phyloP scores from a whole-genome alignment of 2,888 invertebrate genomes.

The Exephanes ischioxanthus region DNA sequence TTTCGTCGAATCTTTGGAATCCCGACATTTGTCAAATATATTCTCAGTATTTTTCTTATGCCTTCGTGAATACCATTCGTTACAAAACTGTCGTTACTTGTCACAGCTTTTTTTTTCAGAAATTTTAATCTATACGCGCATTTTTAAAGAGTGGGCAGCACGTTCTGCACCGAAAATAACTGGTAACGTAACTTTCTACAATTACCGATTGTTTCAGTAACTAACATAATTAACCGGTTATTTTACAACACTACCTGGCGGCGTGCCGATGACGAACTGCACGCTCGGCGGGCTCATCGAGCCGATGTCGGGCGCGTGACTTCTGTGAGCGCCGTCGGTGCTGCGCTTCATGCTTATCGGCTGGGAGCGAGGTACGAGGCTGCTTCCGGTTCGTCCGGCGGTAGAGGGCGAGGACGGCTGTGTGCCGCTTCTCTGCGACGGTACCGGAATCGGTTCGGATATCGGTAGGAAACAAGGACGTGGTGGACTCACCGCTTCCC shows the following conservation, averaged over 20 bases:
- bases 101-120: too few relatives aligned
- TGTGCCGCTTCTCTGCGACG: slow-evolving; percentile 87
- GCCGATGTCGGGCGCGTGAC: slow-evolving; percentile 91
- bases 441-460: slow-evolving; percentile 92
- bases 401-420: slow-evolving; percentile 54
- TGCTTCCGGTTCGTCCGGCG: slow-evolving; percentile 77
- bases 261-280: slow-evolving; percentile 95
- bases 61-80: too few relatives aligned
- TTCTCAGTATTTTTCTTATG: too few relatives aligned
- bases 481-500: slow-evolving; percentile 87
- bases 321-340: slow-evolving; percentile 88
- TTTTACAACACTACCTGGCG: slow-evolving; percentile 87
- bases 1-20: too few relatives aligned
- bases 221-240: too few relatives aligned
- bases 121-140: too few relatives aligned
- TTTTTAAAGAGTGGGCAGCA: too few relatives aligned
- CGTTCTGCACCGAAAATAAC: too few relatives aligned
- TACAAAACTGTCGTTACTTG: too few relatives aligned
- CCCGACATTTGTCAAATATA: too few relatives aligned
- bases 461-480: slow-evolving; percentile 90
- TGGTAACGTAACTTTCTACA: too few relatives aligned
- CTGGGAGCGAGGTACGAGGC: slow-evolving; percentile 92
- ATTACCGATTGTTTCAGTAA: too few relatives aligned
- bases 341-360: slow-evolving; percentile 94
- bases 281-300: slow-evolving; percentile 97